Percentiles rank a stretch among this genome's conserved stretches.
Conservation (phyloP, 2,113 vertebrate genomes). For the Hippopotamus amphibius region DNA sequence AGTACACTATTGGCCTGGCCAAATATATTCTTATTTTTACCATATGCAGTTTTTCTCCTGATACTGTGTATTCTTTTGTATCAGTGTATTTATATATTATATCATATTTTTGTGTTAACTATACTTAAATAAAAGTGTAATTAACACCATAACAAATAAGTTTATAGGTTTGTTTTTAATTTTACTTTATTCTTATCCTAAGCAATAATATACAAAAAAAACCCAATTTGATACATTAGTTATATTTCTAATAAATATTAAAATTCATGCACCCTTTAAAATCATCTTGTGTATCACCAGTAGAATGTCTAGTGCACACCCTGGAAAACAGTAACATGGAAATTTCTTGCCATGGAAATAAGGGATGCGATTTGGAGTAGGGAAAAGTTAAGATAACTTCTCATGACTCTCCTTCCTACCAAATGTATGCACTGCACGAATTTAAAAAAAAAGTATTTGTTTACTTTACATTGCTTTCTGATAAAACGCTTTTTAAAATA, state of each 20-base stretch:
- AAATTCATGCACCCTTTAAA: background rate
- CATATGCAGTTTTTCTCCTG: background rate
- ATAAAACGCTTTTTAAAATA: background rate
- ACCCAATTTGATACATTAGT: background rate
- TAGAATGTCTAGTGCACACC: background rate
- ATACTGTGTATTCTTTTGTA: background rate
- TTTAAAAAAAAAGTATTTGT: background rate
- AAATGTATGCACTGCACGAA: background rate
- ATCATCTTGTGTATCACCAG: background rate
- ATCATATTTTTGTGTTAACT: background rate
- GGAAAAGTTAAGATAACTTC: background rate
- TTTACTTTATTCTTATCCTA: background rate
- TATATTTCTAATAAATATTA: background rate
- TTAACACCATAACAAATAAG: too few species aligned
- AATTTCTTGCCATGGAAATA: background rate
- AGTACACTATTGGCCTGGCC: background rate
- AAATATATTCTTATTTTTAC: slow-evolving; percentile 30
- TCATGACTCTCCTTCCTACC: background rate
- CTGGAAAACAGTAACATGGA: background rate
- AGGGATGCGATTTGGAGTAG: background rate
- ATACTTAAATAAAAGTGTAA: background rate
- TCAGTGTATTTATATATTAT: background rate
- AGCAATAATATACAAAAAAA: background rate
- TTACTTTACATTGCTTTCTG: background rate
- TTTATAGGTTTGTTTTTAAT: background rate